Evolutionary conservation across 1,140 invertebrate species (phyloP).

Genomic region (Anthonomus grandis): DNA sequence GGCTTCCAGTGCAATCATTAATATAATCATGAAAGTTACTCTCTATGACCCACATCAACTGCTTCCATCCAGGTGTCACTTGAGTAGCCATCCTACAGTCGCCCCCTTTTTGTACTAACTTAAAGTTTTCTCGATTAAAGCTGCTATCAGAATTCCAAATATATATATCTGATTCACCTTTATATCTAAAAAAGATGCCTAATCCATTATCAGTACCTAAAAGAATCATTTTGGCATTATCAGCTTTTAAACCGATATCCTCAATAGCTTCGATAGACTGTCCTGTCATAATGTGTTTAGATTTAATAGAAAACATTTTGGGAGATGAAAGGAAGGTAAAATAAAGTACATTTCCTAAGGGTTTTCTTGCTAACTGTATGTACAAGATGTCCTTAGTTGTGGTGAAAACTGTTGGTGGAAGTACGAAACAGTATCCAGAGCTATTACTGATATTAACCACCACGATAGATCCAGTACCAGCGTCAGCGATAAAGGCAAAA

Average conservation of each 20-base stretch:
- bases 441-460: constrained; percentile 55
- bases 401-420: constrained; percentile 52
- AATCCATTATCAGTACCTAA: constrained; percentile 59
- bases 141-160: constrained; percentile 59
- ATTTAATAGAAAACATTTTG: constrained; percentile 56
- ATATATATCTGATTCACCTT: constrained; percentile 59
- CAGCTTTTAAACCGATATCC: constrained; percentile 56
- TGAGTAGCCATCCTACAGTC: constrained; percentile 59
- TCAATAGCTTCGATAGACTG: constrained; percentile 52
- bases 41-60: constrained; percentile 60
- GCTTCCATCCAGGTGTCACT: constrained; percentile 56
- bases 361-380: constrained; percentile 52
- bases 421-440: constrained; percentile 55
- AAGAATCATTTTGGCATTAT: constrained; percentile 53
- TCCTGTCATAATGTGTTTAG: constrained; percentile 52
- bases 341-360: constrained; percentile 53
- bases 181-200: constrained; percentile 58
- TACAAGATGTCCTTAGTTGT: constrained; percentile 56
- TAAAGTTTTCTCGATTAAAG: constrained; percentile 55
- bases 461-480: constrained; percentile 56
- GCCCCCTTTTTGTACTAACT: constrained; percentile 56
- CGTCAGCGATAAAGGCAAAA: constrained; percentile 57
- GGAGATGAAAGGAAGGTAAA: constrained; percentile 59
- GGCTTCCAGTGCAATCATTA: constrained; percentile 55
- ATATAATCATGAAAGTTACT: constrained; percentile 65